These are phyloP conservation scores for Gymnosoma rotundatum DNA, from an alignment of 2,888 invertebrate species.

Conservation along the genomic window DNA sequence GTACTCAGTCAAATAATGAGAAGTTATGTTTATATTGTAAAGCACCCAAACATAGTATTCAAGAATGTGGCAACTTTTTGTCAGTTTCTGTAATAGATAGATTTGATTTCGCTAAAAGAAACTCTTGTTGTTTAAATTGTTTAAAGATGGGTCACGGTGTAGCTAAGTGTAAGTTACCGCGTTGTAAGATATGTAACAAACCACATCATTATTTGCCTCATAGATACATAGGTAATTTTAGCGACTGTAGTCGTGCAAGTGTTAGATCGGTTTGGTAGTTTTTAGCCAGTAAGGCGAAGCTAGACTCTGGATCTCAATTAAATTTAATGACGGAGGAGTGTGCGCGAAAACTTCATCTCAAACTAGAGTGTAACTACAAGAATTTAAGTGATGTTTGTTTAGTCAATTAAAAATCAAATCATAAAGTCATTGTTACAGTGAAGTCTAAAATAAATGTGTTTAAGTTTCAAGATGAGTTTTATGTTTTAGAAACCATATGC, in stretches of 20 bases:
- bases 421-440: background rate
- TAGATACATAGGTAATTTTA: background rate
- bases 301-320: too few species aligned
- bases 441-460: slow-evolving; percentile 1
- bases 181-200: slow-evolving; percentile 1
- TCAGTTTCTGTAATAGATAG: background rate
- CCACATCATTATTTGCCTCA: too few species aligned
- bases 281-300: too few species aligned
- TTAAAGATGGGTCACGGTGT: slow-evolving; percentile 5
- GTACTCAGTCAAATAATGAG: too few species aligned
- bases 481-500: background rate
- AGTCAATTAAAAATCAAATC: slow-evolving; percentile 1
- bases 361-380: background rate
- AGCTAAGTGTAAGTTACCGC: background rate
- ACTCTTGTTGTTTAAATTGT: slow-evolving; percentile 22
- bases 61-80: slow-evolving; percentile 10
- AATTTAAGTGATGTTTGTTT: background rate
- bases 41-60: background rate
- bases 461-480: slow-evolving; percentile 11
- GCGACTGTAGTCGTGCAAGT: slow-evolving; percentile 2
- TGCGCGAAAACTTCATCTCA: background rate
- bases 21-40: too few species aligned
- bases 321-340: too few species aligned
- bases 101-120: slow-evolving; percentile 26
- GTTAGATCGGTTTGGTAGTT: too few species aligned